Base-by-base conservation (phyloP, 2,113 vertebrate species). In the Daubentonia madagascariensis region DNA sequence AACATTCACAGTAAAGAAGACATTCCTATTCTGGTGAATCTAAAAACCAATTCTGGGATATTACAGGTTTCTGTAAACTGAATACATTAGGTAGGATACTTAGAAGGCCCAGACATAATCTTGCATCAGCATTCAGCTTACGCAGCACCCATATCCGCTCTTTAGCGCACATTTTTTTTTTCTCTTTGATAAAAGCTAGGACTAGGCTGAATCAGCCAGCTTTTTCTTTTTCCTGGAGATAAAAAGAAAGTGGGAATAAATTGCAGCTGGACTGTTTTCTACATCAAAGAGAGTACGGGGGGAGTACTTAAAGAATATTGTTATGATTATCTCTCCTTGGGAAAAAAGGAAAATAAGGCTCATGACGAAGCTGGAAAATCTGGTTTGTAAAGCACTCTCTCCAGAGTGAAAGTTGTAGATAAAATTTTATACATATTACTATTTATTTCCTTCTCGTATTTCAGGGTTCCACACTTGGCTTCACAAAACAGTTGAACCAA, bases 151-250 rank as follows among this genome's bases (percentile, higher is more conserved):
- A 79, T 25, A 90, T 28, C 7, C 11, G 70, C 40, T 35, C 22
- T 83, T 76, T 48, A 45, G n/a, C 65, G 32, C 11, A 87, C 25
- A 7, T 22, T 85, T 59, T 57, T 50, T 80, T 37, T 40, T 30
- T n/a, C 59, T 86, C 43, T 94, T 14, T 65, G 50, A 76, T 88
- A 48, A 96, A 95, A 54, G 6, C 37, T 70, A 88, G 12, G 28
- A 76, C 8, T 59, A 65, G 43, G 57, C 57, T 68, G 73, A 68
- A 45, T 12, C 30, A 95, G 20, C 22, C 76, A 91, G 32, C 43
- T 67, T 88, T n/a, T 73, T 23, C 54, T 85, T 92, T 83, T 90
- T 81, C 68, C 89, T 90, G 43, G 45, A 97, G 90, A 78, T 88
- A n/a, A 94, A 91, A 94, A 78, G 72, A 25, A 76, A n/a, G 22